Percentiles rank a stretch among this genome's conserved stretches.
Conservation (phyloP, 2,113 vertebrate species). For the Atractosteus spatula region DNA sequence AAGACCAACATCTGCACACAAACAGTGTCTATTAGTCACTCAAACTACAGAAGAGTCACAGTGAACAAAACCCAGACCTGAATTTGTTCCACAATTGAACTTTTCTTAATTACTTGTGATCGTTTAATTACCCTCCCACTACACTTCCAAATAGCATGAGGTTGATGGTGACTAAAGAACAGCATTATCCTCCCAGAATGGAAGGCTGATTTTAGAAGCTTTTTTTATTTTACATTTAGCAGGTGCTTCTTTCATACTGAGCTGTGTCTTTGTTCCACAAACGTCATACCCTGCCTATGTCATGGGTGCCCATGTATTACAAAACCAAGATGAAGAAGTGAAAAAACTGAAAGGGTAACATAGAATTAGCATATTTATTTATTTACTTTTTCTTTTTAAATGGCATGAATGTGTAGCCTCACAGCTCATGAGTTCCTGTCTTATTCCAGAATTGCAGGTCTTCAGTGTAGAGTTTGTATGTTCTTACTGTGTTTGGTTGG, state of each 20-base stretch:
- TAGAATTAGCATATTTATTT: too few relatives aligned
- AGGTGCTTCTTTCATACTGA: conserved; percentile 21
- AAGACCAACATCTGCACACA: background rate
- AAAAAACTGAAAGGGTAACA: too few relatives aligned
- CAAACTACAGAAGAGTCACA: background rate
- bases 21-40: background rate
- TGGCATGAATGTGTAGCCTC: too few relatives aligned
- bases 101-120: conserved; percentile 31
- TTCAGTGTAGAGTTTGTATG: too few relatives aligned
- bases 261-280: background rate
- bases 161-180: conserved; percentile 13
- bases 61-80: background rate
- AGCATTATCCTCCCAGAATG: conserved; percentile 18
- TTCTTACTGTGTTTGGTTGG: too few relatives aligned
- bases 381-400: too few relatives aligned
- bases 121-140: conserved; percentile 33
- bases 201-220: conserved; percentile 10
- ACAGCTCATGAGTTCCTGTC: too few relatives aligned
- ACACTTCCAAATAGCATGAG: conserved; percentile 25
- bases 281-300: too few relatives aligned
- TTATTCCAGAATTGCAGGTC: too few relatives aligned
- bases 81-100: conserved; percentile 20
- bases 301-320: too few relatives aligned
- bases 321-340: too few relatives aligned
- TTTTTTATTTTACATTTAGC: conserved; percentile 18